phyloP scores from a whole-genome alignment of 2,888 invertebrate species.

The Cetonia aurata region DNA sequence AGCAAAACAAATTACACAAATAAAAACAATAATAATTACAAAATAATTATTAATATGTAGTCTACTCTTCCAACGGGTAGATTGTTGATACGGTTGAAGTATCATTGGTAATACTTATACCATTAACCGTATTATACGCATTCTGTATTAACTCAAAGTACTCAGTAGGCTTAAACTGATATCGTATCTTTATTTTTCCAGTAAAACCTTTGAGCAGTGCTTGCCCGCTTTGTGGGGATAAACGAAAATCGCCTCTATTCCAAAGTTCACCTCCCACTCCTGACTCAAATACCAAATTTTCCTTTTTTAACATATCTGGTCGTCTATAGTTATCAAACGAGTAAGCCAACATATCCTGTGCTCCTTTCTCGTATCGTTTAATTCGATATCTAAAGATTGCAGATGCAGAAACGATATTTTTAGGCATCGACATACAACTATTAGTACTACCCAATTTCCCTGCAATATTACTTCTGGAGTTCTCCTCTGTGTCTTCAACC shows the following conservation, averaged over 20 bases:
- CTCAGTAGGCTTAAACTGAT: too few species aligned
- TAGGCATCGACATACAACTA: background rate
- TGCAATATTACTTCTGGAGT: background rate
- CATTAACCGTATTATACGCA: too few species aligned
- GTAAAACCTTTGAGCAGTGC: background rate
- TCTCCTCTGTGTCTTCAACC: background rate
- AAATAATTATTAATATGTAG: too few species aligned
- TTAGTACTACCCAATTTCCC: background rate
- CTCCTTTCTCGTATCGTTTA: background rate
- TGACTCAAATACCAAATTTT: conserved; percentile 1
- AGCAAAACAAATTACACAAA: too few species aligned
- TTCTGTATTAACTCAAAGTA: too few species aligned
- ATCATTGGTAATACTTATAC: too few species aligned
- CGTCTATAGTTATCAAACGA: background rate
- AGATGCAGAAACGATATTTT: background rate
- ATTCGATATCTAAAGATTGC: conserved; percentile 11
- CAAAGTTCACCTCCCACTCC: background rate
- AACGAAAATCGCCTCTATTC: background rate
- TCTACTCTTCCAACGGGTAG: too few species aligned
- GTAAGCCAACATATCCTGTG: background rate
- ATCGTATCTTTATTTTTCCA: background rate
- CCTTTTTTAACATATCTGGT: background rate
- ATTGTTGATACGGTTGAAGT: too few species aligned
- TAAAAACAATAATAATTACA: too few species aligned
- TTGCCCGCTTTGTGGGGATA: conserved; percentile 1